A percentile compares a stretch with the other conserved stretches of the same genome.
Evolutionary conservation across 2,888 invertebrate species (phyloP).

Genomic region (Ethmia dodecea): DNA sequence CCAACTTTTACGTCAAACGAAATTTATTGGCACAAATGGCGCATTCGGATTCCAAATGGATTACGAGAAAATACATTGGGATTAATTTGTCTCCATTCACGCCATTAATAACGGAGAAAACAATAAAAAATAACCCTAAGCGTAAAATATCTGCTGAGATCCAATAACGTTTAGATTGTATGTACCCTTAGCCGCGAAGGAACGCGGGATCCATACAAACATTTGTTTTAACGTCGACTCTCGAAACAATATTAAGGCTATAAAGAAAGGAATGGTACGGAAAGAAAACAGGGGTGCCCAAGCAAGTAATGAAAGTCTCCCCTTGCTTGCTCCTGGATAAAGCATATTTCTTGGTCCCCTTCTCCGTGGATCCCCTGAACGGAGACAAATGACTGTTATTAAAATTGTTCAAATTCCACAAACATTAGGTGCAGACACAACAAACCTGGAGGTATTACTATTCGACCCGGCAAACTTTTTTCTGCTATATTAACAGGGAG

Average conservation of each 20-base stretch:
- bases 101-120: conserved; percentile 43
- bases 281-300: conserved; percentile 37
- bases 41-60: background rate
- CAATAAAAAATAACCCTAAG: conserved; percentile 34
- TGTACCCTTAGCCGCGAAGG: conserved; percentile 6
- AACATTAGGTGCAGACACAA: too few species aligned
- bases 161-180: conserved; percentile 53
- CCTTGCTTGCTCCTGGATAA: conserved; percentile 39
- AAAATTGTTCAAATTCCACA: too few species aligned
- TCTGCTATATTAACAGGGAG: too few species aligned
- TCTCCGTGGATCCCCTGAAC: too few species aligned
- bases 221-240: conserved; percentile 51
- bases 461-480: too few species aligned
- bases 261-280: conserved; percentile 44
- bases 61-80: conserved; percentile 7
- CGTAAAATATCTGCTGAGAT: conserved; percentile 45
- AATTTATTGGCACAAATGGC: conserved; percentile 2
- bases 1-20: conserved; percentile 1
- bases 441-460: too few species aligned
- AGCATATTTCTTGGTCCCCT: conserved; percentile 26
- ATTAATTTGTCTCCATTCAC: conserved; percentile 19
- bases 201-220: conserved; percentile 44
- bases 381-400: too few species aligned
- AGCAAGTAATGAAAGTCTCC: conserved; percentile 50
- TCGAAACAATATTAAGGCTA: conserved; percentile 58